Percentiles rank a stretch among this genome's conserved stretches.
Evolutionary conservation across 2,888 invertebrate species (phyloP).

Genomic region (Stratiomys singularior): DNA sequence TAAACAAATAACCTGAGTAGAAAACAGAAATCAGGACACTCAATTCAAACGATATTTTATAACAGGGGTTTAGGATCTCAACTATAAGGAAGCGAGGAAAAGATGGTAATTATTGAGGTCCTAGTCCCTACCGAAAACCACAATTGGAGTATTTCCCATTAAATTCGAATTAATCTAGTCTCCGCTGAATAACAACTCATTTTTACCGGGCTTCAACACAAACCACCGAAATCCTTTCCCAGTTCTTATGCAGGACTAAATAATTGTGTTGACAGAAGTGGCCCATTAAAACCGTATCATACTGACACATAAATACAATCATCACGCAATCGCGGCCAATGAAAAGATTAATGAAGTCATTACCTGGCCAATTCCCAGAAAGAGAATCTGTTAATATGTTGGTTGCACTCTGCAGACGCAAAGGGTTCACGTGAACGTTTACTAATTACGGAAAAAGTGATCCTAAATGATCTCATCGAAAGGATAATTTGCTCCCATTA

Average conservation of each 20-base stretch:
- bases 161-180: conserved; percentile 25
- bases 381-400: conserved; percentile 7
- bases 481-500: conserved; percentile 41
- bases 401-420: too few relatives aligned
- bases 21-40: too few relatives aligned
- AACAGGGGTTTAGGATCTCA: too few relatives aligned
- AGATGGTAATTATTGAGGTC: background rate
- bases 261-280: conserved; percentile 42
- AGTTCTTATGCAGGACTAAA: conserved; percentile 16
- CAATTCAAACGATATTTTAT: too few relatives aligned
- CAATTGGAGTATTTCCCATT: background rate
- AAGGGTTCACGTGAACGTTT: conserved; percentile 3
- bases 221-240: background rate
- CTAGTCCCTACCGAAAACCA: background rate
- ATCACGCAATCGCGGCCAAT: conserved; percentile 32
- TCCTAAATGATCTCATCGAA: conserved; percentile 41
- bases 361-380: conserved; percentile 33
- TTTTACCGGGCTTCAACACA: too few relatives aligned
- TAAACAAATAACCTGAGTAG: too few relatives aligned
- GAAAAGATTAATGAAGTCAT: conserved; percentile 44
- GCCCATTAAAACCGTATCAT: conserved; percentile 42
- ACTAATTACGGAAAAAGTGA: conserved; percentile 38
- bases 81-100: too few relatives aligned
- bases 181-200: too few relatives aligned
- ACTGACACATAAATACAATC: conserved; percentile 28